Base-by-base conservation (phyloP, 2,113 vertebrate genomes). In the Apodemus speciosus region DNA sequence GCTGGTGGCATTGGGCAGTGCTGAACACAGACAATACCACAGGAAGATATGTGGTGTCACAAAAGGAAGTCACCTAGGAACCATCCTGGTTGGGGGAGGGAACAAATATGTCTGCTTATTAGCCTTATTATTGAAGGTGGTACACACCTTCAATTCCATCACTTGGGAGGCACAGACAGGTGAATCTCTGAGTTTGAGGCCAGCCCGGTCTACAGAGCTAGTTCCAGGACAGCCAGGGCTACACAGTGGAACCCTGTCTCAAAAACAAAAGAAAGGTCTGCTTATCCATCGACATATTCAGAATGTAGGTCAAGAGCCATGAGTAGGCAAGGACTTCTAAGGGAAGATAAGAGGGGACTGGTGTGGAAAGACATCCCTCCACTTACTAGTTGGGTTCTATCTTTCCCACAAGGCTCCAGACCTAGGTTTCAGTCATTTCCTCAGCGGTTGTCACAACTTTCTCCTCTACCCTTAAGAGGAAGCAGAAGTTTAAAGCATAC, bases 351-450 rank as follows among this genome's bases (percentile, higher is more conserved):
- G 38, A 86, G 77, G 86, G 79, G 46, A 89, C 8, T 51, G 43
- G 2, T 35, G 93, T 81, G 86, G 68, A 58, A 56, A 69, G 64
- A 9, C 25, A 43, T n/a, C 7, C 15, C 58, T 80, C 73, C 62
- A 40, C 85, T 60, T 76, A 53, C 32, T 80, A 38, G 51, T 43
- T 76, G 66, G 58, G 38, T n/a, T 92, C 68, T 79, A 51, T 85
- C 88, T 76, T 30, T 86, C 60, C 87, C 64, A 53, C 11, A 13
- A 49, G 46, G 71, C 58, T 88, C 72, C 7, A 66, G 60, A 88
- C 64, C 69, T 11, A 35, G 20, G 20, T 75, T 88, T 93, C 73
- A 96, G 58, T 95, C 93, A 97, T 91, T 97, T 96, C 96, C 93
- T 95, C 85, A 86, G 68, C 81, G 86, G 76, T 84, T 77, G 88